A percentile compares a stretch with the other conserved stretches of the same genome.
Evolutionary conservation across 2,888 invertebrate species (phyloP).

Genomic region (Lasioglossum zephyrum): DNA sequence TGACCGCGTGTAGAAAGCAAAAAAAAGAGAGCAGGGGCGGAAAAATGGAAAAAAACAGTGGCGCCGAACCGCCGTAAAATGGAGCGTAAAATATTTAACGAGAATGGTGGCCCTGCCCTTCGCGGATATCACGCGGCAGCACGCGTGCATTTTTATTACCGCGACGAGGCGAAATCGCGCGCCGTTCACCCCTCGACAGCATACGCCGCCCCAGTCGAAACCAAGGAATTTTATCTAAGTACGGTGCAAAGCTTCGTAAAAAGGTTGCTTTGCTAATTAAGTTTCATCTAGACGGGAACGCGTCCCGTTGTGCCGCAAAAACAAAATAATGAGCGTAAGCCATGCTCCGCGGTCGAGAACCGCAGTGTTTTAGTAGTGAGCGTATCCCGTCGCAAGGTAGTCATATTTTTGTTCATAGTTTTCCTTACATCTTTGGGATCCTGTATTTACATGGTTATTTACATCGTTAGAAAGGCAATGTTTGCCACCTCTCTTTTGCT

Average conservation of each 20-base stretch:
- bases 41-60: constrained; percentile 19
- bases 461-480: neutral
- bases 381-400: neutral
- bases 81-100: constrained; percentile 76
- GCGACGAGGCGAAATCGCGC: constrained; percentile 19
- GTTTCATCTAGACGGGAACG: neutral
- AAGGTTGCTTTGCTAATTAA: constrained; percentile 20
- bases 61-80: constrained; percentile 69
- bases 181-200: neutral
- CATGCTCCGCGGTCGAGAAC: neutral
- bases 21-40: neutral
- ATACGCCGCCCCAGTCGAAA: neutral
- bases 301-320: neutral
- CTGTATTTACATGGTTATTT: neutral
- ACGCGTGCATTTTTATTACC: constrained; percentile 56
- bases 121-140: constrained; percentile 53
- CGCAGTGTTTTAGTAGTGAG: neutral
- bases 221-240: neutral
- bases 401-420: neutral
- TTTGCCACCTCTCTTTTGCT: neutral
- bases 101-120: constrained; percentile 56
- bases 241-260: constrained; percentile 1
- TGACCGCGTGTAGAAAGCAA: constrained; percentile 51
- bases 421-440: neutral
- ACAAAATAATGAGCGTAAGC: neutral